These are phyloP conservation scores for Tethea ocularis DNA, from an alignment of 2,888 invertebrate species.

Conservation along the genomic window DNA sequence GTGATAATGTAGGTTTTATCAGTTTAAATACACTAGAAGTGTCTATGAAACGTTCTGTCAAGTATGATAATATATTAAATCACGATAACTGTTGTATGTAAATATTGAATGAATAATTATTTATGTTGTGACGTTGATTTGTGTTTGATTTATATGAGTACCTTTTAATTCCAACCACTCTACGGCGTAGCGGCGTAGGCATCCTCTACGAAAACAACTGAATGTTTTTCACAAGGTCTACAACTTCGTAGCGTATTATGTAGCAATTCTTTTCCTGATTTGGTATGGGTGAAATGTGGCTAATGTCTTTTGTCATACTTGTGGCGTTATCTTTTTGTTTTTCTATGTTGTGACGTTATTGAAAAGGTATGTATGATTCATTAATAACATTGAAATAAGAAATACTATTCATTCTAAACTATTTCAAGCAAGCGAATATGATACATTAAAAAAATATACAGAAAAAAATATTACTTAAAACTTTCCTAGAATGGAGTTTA, in stretches of 20 bases:
- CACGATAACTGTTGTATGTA: constrained; percentile 57
- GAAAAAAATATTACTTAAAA: not conserved
- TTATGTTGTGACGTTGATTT: constrained; percentile 66
- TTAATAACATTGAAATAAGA: not conserved
- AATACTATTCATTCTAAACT: too few relatives aligned
- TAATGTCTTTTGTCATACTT: constrained; percentile 28
- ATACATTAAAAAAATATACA: not conserved
- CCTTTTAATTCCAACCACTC: constrained; percentile 18
- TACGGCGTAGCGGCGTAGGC: constrained; percentile 17
- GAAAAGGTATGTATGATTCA: not conserved
- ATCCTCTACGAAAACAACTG: constrained; percentile 12
- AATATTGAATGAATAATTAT: constrained; percentile 75
- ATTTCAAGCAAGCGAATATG: not conserved
- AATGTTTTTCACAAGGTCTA: constrained; percentile 9
- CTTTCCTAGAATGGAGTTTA: not conserved
- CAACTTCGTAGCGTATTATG: constrained; percentile 16
- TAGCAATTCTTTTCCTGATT: constrained; percentile 24
- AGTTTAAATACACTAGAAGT: constrained; percentile 1
- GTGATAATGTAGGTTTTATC: constrained; percentile 4
- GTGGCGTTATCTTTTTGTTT: constrained; percentile 30
- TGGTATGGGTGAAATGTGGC: constrained; percentile 28
- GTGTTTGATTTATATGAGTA: constrained; percentile 66
- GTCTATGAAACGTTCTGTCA: not conserved
- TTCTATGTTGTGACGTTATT: constrained; percentile 24
- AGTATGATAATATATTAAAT: constrained; percentile 1